Percentiles rank a stretch among this genome's conserved stretches.
Evolutionary conservation across 2,113 vertebrate species (phyloP).

Genomic region (Alligator sinensis): DNA sequence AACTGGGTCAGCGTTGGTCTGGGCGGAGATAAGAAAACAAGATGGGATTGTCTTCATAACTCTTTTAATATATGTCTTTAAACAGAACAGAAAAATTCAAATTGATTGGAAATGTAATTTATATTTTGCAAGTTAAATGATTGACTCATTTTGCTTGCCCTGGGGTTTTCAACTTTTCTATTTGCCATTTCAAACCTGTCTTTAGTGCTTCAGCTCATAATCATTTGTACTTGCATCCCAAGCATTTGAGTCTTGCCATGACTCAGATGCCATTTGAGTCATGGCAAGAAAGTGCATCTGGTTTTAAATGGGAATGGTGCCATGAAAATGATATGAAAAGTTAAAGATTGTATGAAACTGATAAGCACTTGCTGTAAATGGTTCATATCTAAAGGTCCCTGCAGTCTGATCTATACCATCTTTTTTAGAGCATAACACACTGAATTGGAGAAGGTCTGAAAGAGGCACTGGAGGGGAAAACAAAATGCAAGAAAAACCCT

Average conservation of each 20-base stretch:
- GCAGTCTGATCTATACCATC: neutral
- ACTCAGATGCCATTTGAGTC: neutral
- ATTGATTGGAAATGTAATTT: neutral
- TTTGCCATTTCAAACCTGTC: neutral
- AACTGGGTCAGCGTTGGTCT: no score
- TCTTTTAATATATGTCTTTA: neutral
- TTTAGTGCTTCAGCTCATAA: neutral
- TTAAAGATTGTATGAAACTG: neutral
- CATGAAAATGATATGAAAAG: neutral
- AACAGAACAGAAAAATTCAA: neutral
- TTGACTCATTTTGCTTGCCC: neutral
- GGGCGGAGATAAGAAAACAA: no score
- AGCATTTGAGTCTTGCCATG: neutral
- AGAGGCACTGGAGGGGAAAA: neutral
- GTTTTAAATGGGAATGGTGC: neutral
- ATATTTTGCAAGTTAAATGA: neutral
- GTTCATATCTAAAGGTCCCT: neutral
- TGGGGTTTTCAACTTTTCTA: neutral
- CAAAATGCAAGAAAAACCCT: neutral
- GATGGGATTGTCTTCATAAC: neutral
- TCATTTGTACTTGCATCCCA: accelerated
- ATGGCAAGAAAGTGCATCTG: neutral
- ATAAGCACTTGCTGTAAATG: neutral
- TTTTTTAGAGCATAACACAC: neutral
- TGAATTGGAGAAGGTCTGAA: no score